These are phyloP conservation scores for Prionace glauca DNA, from an alignment of 2,797 vertebrate species.

Conservation along the genomic window DNA sequence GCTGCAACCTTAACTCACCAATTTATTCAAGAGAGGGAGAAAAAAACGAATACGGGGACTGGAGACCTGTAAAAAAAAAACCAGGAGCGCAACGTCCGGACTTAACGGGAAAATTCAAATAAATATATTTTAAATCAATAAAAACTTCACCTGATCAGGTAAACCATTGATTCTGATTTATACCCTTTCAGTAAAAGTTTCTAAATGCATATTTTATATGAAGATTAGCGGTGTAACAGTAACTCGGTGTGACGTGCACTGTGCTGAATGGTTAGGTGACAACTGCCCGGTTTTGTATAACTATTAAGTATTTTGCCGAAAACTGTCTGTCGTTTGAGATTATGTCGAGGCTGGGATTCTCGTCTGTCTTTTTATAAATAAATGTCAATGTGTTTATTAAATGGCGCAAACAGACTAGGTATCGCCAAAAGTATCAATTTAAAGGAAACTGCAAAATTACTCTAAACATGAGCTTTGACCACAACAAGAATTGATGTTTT, in stretches of 20 bases:
- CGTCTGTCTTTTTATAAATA: not conserved
- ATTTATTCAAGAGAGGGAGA: conserved; percentile 45
- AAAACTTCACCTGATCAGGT: not conserved
- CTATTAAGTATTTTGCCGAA: not conserved
- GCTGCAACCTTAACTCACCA: conserved; percentile 38
- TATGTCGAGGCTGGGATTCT: not conserved
- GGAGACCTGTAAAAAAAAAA: conserved; percentile 39
- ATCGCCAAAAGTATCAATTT: not conserved
- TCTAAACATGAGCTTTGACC: not conserved
- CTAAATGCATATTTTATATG: not conserved
- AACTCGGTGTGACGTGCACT: not conserved
- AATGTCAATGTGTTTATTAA: not conserved
- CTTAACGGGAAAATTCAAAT: not conserved
- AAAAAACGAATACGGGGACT: conserved; percentile 49
- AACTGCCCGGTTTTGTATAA: not conserved
- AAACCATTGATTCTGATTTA: conserved; percentile 9
- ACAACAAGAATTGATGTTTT: not conserved
- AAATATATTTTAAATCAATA: not conserved
- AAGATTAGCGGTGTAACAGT: not conserved
- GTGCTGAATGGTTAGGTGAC: not conserved
- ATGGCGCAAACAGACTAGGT: not conserved
- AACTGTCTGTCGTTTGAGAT: not conserved
- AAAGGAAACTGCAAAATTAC: not conserved
- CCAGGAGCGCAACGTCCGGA: not conserved
- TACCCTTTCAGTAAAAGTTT: not conserved